Evolutionary conservation across 2,888 invertebrate species (phyloP).

Genomic region (Agrypnus murinus): DNA sequence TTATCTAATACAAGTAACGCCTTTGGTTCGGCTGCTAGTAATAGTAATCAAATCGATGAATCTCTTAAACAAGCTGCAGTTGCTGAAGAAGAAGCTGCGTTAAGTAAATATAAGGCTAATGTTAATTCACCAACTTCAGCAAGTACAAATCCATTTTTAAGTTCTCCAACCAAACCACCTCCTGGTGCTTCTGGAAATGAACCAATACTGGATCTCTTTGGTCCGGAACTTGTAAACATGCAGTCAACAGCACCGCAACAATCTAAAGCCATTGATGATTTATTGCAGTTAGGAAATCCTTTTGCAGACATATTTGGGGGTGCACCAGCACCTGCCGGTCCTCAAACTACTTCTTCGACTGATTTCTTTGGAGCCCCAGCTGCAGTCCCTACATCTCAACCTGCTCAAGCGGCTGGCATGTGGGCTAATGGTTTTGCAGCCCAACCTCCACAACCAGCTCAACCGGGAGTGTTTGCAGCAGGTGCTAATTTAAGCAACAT

Average conservation of each 20-base stretch:
- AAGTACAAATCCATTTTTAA: constrained; percentile 90
- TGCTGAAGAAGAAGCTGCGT: constrained; percentile 96
- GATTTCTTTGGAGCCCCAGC: constrained; percentile 47
- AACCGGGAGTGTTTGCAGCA: constrained; percentile 41
- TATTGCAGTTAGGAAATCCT: constrained; percentile 91
- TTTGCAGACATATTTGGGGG: constrained; percentile 83
- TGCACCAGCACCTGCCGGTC: constrained; percentile 56
- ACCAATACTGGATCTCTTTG: constrained; percentile 88
- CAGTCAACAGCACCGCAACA: constrained; percentile 61
- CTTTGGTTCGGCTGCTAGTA: constrained; percentile 88
- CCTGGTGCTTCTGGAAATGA: constrained; percentile 61
- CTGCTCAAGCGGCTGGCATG: constrained; percentile 60
- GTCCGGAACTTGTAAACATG: constrained; percentile 73
- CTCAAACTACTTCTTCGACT: constrained; percentile 52
- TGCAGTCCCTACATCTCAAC: constrained; percentile 3
- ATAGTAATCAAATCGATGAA: constrained; percentile 87
- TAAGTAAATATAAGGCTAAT: constrained; percentile 96
- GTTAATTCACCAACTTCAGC: constrained; percentile 84
- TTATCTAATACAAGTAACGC: constrained; percentile 91
- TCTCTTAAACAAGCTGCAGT: constrained; percentile 89
- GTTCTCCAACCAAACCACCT: constrained; percentile 73
- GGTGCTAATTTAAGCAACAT: constrained; percentile 70
- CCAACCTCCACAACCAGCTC: constrained; percentile 54
- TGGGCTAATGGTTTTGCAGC: constrained; percentile 66
- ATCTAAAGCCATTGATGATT: constrained; percentile 88